A percentile compares a stretch with the other conserved stretches of the same genome.
phyloP scores from a whole-genome alignment of 2,888 invertebrate species.

The Chironomus riparius region DNA sequence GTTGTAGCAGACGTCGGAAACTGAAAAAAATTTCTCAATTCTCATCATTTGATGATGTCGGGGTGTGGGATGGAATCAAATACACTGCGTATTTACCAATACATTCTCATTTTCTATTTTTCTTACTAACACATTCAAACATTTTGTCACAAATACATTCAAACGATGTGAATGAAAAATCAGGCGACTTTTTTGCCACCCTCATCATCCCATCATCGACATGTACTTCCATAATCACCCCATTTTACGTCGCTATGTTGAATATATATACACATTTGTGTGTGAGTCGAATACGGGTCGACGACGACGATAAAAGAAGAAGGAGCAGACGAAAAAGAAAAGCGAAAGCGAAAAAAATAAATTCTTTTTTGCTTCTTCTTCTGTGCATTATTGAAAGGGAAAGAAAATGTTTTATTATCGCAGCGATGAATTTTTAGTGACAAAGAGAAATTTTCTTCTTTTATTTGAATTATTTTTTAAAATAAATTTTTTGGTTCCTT shows the following conservation, averaged over 20 bases:
- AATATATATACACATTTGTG: not conserved
- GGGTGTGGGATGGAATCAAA: too few species aligned
- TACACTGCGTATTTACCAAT: too few species aligned
- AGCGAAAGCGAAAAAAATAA: conserved; percentile 21
- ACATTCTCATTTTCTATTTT: too few species aligned
- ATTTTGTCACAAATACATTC: not conserved
- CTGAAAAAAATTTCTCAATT: not conserved
- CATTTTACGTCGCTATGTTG: too few species aligned
- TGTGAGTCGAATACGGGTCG: not conserved
- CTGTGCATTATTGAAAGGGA: not conserved
- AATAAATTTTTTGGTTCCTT: not conserved
- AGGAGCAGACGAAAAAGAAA: conserved; percentile 21
- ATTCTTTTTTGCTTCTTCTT: not conserved
- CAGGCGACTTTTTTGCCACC: not conserved
- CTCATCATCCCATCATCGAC: not conserved
- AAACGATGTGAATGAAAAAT: not conserved
- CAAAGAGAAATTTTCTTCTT: not conserved
- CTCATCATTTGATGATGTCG: too few species aligned
- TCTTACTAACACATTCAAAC: not conserved
- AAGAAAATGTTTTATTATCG: not conserved
- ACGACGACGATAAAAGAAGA: not conserved
- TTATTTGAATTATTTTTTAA: not conserved
- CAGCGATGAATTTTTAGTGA: not conserved
- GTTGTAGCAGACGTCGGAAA: conserved; percentile 17
- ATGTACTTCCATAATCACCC: not conserved